Evolutionary conservation across 2,888 invertebrate species (phyloP).

Genomic region (Pandemis corylana): DNA sequence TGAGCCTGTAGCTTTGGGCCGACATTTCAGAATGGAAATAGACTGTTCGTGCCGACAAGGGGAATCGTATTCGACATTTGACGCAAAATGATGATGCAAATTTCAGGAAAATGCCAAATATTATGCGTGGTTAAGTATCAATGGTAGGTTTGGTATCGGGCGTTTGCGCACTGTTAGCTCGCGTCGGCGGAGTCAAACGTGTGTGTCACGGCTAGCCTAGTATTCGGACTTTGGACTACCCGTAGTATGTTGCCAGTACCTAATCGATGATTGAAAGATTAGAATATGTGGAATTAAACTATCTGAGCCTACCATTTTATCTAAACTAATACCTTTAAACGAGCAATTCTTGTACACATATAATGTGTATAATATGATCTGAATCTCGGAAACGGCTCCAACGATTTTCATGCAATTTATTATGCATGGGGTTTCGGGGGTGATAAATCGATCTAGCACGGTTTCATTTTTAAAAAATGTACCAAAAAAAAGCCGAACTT

Average conservation of each 20-base stretch:
- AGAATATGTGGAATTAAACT: too few species aligned
- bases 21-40: slow-evolving; percentile 80
- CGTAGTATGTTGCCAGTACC: too few species aligned
- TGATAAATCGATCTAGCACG: too few species aligned
- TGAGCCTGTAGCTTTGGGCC: slow-evolving; percentile 70
- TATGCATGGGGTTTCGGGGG: too few species aligned
- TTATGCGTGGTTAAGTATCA: slow-evolving; percentile 69
- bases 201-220: neutral
- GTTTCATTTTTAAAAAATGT: too few species aligned
- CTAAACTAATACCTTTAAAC: too few species aligned
- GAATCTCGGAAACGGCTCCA: too few species aligned
- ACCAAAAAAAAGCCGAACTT: too few species aligned
- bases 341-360: too few species aligned
- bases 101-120: slow-evolving; percentile 66
- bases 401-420: too few species aligned
- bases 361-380: too few species aligned
- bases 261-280: neutral
- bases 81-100: slow-evolving; percentile 73
- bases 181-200: neutral
- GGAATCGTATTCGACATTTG: slow-evolving; percentile 75
- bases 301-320: too few species aligned
- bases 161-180: slow-evolving; percentile 39
- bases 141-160: slow-evolving; percentile 56
- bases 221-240: neutral
- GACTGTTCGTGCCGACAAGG: slow-evolving; percentile 72